These are phyloP conservation scores for Antechinus stuartii DNA, from an alignment of 2,113 vertebrate species.

Conservation along the genomic window DNA sequence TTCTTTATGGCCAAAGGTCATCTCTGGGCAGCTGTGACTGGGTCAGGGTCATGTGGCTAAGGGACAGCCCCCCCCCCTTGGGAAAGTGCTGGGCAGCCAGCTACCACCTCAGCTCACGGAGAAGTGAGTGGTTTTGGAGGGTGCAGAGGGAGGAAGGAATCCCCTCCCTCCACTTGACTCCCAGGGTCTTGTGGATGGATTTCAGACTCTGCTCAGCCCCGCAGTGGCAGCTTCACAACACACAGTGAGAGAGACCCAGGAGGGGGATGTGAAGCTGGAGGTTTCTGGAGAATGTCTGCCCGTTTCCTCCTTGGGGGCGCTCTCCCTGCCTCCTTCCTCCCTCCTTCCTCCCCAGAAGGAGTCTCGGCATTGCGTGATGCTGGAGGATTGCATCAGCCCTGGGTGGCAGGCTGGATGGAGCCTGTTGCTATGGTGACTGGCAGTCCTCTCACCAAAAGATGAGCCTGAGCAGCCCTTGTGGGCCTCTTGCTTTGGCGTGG, in stretches of 20 bases:
- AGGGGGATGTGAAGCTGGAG: not conserved
- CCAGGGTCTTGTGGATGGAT: not conserved
- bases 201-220: not conserved
- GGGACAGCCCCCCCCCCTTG: not conserved
- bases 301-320: conserved; percentile 26
- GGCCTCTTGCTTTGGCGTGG: not conserved
- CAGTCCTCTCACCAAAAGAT: conserved; percentile 62
- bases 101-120: not conserved
- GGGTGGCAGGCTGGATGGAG: conserved; percentile 72
- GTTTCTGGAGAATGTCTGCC: conserved; percentile 8
- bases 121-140: not conserved
- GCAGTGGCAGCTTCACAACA: not conserved
- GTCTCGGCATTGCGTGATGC: conserved; percentile 45
- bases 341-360: not conserved
- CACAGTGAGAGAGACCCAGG: not conserved
- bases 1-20: not conserved
- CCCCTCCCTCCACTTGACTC: not conserved
- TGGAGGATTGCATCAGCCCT: conserved; percentile 74
- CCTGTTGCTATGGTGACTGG: conserved; percentile 79
- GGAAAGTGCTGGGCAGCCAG: not conserved
- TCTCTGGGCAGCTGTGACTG: conserved; percentile 10
- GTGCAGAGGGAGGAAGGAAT: not conserved
- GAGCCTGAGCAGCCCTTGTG: conserved; percentile 30
- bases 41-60: not conserved
- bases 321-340: not conserved